These are phyloP conservation scores for Pampusana beccarii DNA, from an alignment of 2,113 vertebrate genomes.

Conservation along the genomic window DNA sequence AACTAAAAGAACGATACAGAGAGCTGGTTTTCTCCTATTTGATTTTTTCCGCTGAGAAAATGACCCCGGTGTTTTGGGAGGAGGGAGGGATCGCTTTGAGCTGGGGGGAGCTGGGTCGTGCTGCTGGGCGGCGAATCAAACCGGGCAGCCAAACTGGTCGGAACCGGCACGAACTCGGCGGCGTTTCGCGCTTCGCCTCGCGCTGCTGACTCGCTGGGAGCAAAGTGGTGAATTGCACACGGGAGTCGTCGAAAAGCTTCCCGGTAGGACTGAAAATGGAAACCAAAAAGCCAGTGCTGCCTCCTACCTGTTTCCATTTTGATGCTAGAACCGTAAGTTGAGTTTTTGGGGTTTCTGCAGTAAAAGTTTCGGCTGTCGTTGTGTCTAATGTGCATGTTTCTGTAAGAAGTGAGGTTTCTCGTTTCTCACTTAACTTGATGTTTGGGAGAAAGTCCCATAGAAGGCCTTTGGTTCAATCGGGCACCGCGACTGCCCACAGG, in stretches of 20 bases:
- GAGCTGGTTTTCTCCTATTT: not conserved
- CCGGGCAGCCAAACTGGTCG: not conserved
- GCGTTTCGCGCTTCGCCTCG: not conserved
- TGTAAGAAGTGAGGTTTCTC: not conserved
- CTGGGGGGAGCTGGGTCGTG: not conserved
- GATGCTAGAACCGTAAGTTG: not conserved
- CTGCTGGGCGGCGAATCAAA: not conserved
- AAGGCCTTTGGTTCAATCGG: not conserved
- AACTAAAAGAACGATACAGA: not conserved
- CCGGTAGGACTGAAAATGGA: not conserved
- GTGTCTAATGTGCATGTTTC: not conserved
- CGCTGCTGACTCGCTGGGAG: not conserved
- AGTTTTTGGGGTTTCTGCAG: not conserved
- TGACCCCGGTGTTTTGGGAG: not conserved
- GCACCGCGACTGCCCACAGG: rapidly evolving
- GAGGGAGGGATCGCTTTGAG: not conserved
- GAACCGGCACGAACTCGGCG: too few relatives aligned
- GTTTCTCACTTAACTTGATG: not conserved
- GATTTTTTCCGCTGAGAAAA: not conserved
- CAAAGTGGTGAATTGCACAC: not conserved
- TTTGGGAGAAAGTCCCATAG: not conserved
- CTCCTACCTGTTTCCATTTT: not conserved
- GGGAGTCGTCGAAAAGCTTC: not conserved
- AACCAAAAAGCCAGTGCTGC: not conserved
- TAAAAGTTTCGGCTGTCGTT: not conserved